These are phyloP conservation scores for Lapara coniferarum DNA, from an alignment of 2,888 invertebrate genomes.

Conservation along the genomic window DNA sequence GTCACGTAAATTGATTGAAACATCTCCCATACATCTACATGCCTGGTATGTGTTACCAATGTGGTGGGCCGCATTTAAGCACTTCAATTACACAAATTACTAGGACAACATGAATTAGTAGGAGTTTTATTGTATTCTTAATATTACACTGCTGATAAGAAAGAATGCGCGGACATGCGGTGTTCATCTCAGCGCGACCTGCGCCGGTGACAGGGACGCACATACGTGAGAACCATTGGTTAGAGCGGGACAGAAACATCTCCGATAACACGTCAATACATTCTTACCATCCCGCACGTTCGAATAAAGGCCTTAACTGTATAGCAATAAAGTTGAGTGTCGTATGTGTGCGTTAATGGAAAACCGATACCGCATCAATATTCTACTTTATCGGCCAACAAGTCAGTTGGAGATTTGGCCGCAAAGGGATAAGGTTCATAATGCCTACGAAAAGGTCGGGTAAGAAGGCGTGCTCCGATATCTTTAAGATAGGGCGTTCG, in stretches of 20 bases:
- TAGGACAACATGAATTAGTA: conserved; percentile 55
- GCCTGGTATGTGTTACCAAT: no score
- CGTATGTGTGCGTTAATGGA: conserved; percentile 66
- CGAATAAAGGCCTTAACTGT: conserved; percentile 53
- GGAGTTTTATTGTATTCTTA: conserved; percentile 50
- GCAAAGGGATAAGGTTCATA: conserved; percentile 55
- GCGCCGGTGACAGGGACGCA: conserved; percentile 75
- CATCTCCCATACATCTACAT: no score
- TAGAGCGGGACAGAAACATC: conserved; percentile 72
- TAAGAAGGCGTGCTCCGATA: conserved; percentile 82
- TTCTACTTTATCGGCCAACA: conserved; percentile 66
- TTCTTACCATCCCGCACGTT: conserved; percentile 65
- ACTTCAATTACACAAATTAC: conserved; percentile 58
- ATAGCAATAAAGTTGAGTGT: conserved; percentile 52
- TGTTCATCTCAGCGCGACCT: conserved; percentile 74
- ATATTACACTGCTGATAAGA: conserved; percentile 68
- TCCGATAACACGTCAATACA: conserved; percentile 84
- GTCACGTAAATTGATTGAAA: conserved; percentile 15
- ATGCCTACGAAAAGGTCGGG: conserved; percentile 51
- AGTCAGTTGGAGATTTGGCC: conserved; percentile 53
- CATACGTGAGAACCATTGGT: conserved; percentile 62
- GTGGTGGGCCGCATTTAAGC: conserved; percentile 28
- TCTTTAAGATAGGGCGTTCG: conserved; percentile 82
- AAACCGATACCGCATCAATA: conserved; percentile 84
- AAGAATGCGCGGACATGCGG: conserved; percentile 80